These are phyloP conservation scores for Mesopsocus fuscifrons DNA, from an alignment of 2,888 invertebrate species.

Conservation along the genomic window DNA sequence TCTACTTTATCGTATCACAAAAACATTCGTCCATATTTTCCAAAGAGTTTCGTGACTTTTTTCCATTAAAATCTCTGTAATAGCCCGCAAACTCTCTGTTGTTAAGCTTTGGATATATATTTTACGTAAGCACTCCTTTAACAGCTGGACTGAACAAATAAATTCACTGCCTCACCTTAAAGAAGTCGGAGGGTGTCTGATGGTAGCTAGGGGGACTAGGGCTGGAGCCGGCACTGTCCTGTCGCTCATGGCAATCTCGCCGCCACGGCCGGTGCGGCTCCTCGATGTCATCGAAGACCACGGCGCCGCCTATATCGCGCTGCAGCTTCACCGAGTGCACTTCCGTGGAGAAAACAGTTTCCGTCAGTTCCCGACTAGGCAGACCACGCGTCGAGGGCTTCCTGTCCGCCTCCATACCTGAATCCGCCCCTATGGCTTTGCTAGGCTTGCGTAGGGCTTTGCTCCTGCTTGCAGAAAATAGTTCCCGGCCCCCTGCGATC, in stretches of 20 bases:
- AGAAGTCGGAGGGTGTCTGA: slow-evolving; percentile 28
- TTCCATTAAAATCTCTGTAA: no score
- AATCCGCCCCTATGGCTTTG: slow-evolving; percentile 25
- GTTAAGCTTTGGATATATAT: no score
- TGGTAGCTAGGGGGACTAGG: slow-evolving; percentile 25
- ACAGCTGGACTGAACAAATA: no score
- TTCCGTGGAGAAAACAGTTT: slow-evolving; percentile 40
- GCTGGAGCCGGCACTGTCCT: slow-evolving; percentile 16
- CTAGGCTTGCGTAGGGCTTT: slow-evolving; percentile 52
- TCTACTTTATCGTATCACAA: no score
- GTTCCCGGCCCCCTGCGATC: slow-evolving; percentile 65
- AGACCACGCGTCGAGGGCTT: not conserved
- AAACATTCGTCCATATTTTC: no score
- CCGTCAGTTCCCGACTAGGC: slow-evolving; percentile 33
- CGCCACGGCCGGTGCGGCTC: slow-evolving; percentile 26
- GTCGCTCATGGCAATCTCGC: not conserved
- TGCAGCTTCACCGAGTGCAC: slow-evolving; percentile 37
- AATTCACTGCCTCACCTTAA: slow-evolving; percentile 29
- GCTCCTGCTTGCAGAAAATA: slow-evolving; percentile 63
- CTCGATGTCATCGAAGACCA: slow-evolving; percentile 71
- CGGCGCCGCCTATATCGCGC: slow-evolving; percentile 36
- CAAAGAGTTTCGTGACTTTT: no score
- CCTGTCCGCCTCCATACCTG: slow-evolving; percentile 18
- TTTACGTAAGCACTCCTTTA: no score
- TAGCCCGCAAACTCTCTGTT: no score